A percentile compares a stretch with the other conserved stretches of the same genome.
These are phyloP conservation scores for Megastigmus dorsalis DNA, from an alignment of 2,888 invertebrate species.

Conservation along the genomic window DNA sequence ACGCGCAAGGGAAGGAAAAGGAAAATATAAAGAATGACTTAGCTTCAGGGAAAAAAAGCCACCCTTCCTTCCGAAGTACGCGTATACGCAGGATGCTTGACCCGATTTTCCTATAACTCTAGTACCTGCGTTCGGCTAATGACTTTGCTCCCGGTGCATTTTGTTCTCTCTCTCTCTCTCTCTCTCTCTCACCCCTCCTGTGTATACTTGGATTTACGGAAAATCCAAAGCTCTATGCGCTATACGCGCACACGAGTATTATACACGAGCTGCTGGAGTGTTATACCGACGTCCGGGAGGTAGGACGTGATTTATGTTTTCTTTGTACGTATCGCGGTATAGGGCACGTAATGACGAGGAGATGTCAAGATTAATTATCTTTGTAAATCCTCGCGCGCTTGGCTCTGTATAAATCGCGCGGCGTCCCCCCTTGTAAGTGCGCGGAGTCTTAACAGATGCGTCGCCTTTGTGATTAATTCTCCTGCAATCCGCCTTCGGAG, in stretches of 20 bases:
- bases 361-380: slow-evolving; percentile 49
- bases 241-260: too few relatives aligned
- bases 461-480: slow-evolving; percentile 36
- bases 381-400: too few relatives aligned
- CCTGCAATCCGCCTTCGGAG: too few relatives aligned
- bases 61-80: too few relatives aligned
- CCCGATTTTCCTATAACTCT: slow-evolving; percentile 48
- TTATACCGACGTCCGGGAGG: too few relatives aligned
- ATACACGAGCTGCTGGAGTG: too few relatives aligned
- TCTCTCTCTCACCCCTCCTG: neutral
- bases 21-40: too few relatives aligned
- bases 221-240: slow-evolving; percentile 22
- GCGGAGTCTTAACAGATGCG: neutral
- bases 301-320: slow-evolving; percentile 51
- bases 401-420: too few relatives aligned
- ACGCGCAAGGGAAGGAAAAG: too few relatives aligned
- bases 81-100: slow-evolving; percentile 36
- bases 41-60: neutral
- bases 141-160: slow-evolving; percentile 25
- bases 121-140: slow-evolving; percentile 27
- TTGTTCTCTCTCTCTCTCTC: neutral
- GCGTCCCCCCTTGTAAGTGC: neutral
- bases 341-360: slow-evolving; percentile 19
- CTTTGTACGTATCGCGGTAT: slow-evolving; percentile 39
- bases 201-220: too few relatives aligned